phyloP scores from a whole-genome alignment of 2,888 invertebrate species.

The Dasypolia templi region DNA sequence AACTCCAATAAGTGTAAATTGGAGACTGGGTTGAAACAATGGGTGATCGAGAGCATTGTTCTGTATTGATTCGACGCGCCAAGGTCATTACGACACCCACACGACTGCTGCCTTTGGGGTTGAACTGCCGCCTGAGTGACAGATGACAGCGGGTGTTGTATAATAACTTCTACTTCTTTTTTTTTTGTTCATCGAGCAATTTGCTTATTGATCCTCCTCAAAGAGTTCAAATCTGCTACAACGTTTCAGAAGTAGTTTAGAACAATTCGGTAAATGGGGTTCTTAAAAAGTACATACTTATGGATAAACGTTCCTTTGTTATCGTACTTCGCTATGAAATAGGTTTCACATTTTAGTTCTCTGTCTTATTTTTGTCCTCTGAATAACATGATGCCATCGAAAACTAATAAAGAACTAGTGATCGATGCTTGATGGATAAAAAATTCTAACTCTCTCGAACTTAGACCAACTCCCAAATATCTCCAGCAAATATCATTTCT shows the following conservation, averaged over 20 bases:
- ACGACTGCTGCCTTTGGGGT: constrained; percentile 59
- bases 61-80: constrained; percentile 73
- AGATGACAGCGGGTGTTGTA: constrained; percentile 63
- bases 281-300: neutral
- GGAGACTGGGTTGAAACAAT: constrained; percentile 76
- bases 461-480: constrained; percentile 68
- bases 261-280: neutral
- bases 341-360: neutral
- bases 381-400: too few species aligned
- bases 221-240: neutral
- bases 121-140: constrained; percentile 57
- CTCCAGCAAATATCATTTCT: constrained; percentile 74
- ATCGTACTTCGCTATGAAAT: neutral
- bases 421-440: neutral
- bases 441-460: constrained; percentile 11
- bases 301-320: neutral
- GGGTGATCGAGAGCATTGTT: constrained; percentile 79
- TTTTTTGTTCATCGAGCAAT: neutral
- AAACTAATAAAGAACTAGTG: too few species aligned
- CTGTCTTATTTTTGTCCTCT: neutral
- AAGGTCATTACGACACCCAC: constrained; percentile 80
- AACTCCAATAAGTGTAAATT: constrained; percentile 63
- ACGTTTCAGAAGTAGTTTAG: too few species aligned
- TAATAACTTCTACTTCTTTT: constrained; percentile 35
- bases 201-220: neutral